These are phyloP conservation scores for Rhodeus uyekii DNA, from an alignment of 2,797 vertebrate genomes.

Conservation along the genomic window DNA sequence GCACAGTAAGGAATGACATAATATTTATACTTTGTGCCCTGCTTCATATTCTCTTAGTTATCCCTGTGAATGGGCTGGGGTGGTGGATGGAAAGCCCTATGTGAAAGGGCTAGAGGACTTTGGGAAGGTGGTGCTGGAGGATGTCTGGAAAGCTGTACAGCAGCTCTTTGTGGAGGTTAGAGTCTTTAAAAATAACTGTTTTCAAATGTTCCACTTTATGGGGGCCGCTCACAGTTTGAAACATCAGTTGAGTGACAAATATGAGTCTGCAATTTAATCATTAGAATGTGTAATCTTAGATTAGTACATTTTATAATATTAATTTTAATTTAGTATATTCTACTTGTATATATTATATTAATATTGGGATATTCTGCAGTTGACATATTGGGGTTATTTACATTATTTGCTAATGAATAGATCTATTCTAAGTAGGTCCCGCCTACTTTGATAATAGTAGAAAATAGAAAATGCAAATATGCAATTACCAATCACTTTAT, in stretches of 20 bases:
- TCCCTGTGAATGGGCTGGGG: conserved; percentile 81
- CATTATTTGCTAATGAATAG: neutral
- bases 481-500: neutral
- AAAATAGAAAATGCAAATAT: neutral
- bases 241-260: neutral
- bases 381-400: neutral
- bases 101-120: conserved; percentile 81
- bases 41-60: conserved; percentile 69
- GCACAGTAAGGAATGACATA: too few relatives aligned
- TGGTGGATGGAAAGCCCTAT: conserved; percentile 78
- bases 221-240: neutral
- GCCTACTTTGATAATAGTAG: neutral
- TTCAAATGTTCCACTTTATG: neutral
- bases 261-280: neutral
- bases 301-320: neutral
- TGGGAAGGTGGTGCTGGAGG: conserved; percentile 75
- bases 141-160: conserved; percentile 79
- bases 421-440: neutral
- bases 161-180: conserved; percentile 79
- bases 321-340: neutral
- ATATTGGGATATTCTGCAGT: neutral
- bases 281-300: neutral
- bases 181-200: neutral
- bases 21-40: neutral
- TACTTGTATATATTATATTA: neutral